Evolutionary conservation across 2,888 invertebrate species (phyloP).

Genomic region (Chrysolina oricalcia): DNA sequence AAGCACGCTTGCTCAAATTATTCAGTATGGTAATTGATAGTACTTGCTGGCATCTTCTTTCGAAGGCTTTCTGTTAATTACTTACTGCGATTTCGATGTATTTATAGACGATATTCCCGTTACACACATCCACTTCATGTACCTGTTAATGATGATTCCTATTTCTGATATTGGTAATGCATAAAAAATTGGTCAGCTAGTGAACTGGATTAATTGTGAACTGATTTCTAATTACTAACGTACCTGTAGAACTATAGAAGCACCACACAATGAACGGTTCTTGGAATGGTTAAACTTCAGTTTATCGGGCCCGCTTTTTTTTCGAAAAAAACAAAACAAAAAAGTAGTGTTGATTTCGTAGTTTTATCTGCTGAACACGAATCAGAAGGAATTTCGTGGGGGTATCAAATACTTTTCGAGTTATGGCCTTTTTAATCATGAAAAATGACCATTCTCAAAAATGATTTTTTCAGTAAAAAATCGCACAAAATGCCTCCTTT

Average conservation of each 20-base stretch:
- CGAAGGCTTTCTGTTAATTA: neutral
- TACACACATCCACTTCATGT: conserved; percentile 3
- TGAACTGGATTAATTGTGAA: neutral
- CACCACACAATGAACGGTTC: too few species aligned
- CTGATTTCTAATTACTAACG: neutral
- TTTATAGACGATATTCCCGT: conserved; percentile 2
- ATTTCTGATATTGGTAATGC: neutral
- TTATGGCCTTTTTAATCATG: too few species aligned
- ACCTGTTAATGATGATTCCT: neutral
- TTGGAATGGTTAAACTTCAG: too few species aligned
- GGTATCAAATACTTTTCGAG: too few species aligned
- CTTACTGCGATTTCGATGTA: neutral
- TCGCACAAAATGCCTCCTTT: too few species aligned
- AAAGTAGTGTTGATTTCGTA: too few species aligned
- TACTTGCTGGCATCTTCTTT: conserved; percentile 13
- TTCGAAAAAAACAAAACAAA: too few species aligned
- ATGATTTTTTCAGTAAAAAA: too few species aligned
- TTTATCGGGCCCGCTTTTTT: too few species aligned
- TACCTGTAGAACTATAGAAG: neutral
- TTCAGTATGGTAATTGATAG: conserved; percentile 4
- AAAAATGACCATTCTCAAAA: too few species aligned
- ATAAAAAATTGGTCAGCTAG: neutral
- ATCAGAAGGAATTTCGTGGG: too few species aligned
- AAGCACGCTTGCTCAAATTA: neutral
- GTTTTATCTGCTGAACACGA: too few species aligned